These are phyloP conservation scores for Microcaecilia unicolor DNA, from an alignment of 2,797 vertebrate species.

Conservation along the genomic window DNA sequence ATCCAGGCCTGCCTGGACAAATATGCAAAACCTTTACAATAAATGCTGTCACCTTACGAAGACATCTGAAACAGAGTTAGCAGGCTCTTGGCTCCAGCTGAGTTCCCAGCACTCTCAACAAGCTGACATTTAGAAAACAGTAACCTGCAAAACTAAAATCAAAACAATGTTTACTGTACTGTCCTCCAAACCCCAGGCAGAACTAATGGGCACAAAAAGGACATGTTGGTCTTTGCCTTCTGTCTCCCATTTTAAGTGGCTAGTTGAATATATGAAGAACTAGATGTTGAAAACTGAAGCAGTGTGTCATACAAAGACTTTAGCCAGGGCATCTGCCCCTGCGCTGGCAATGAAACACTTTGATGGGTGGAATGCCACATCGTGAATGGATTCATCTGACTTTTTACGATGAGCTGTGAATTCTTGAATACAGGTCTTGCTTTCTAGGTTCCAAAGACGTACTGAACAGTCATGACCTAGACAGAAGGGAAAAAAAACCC, in stretches of 20 bases:
- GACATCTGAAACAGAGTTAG: slow-evolving; percentile 47
- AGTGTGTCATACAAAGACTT: slow-evolving; percentile 95
- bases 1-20: slow-evolving; percentile 91
- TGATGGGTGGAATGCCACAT: slow-evolving; percentile 93
- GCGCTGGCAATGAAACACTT: slow-evolving; percentile 97
- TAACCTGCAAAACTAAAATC: slow-evolving; percentile 57
- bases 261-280: slow-evolving; percentile 55
- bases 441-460: slow-evolving; percentile 96
- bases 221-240: slow-evolving; percentile 26
- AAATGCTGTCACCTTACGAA: slow-evolving; percentile 47
- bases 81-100: slow-evolving; percentile 54
- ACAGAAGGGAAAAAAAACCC: slow-evolving; percentile 16
- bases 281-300: slow-evolving; percentile 39
- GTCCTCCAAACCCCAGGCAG: slow-evolving; percentile 36
- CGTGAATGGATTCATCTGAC: slow-evolving; percentile 92
- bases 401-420: slow-evolving; percentile 98
- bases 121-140: slow-evolving; percentile 60
- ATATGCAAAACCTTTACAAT: slow-evolving; percentile 51
- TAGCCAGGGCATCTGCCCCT: slow-evolving; percentile 90
- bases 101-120: slow-evolving; percentile 60
- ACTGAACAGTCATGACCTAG: slow-evolving; percentile 95
- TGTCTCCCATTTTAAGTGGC: slow-evolving; percentile 48
- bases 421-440: slow-evolving; percentile 97
- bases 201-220: slow-evolving; percentile 42
- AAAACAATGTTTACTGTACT: slow-evolving; percentile 55